phyloP scores from a whole-genome alignment of 2,888 invertebrate species.

The Metopia argyrocephala region DNA sequence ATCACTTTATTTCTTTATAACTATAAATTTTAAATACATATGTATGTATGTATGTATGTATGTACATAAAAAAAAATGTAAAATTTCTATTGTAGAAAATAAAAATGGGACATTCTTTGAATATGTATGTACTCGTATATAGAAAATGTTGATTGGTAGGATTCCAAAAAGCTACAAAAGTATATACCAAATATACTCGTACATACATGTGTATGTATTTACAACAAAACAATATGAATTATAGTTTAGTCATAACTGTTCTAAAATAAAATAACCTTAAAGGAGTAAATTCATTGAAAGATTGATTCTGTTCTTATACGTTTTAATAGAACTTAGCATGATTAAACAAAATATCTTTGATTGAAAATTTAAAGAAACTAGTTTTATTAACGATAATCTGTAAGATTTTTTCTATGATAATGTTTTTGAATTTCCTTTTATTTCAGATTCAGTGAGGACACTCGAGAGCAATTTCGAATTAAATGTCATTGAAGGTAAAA shows the following conservation, averaged over 20 bases:
- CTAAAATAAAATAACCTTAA: background rate
- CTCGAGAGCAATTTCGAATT: too few species aligned
- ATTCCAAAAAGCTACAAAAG: conserved; percentile 32
- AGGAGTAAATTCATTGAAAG: conserved; percentile 4
- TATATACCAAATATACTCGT: conserved; percentile 3
- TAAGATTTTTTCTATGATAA: too few species aligned
- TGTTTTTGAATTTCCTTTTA: too few species aligned
- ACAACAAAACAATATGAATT: background rate
- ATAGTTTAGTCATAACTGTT: conserved; percentile 13
- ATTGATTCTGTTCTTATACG: too few species aligned
- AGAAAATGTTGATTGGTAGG: conserved; percentile 47
- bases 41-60: too few species aligned
- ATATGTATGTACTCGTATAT: too few species aligned
- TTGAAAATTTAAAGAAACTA: too few species aligned
- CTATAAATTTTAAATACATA: conserved; percentile 11
- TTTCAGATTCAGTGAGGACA: too few species aligned
- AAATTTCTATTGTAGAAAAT: conserved; percentile 4
- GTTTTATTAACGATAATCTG: too few species aligned
- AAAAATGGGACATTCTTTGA: conserved; percentile 41
- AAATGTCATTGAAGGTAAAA: too few species aligned
- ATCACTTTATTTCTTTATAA: conserved; percentile 37
- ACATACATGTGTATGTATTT: background rate
- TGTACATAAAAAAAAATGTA: background rate
- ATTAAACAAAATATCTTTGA: too few species aligned
- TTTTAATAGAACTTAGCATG: too few species aligned